A percentile compares a stretch with the other conserved stretches of the same genome.
Evolutionary conservation across 2,113 vertebrate species (phyloP).

Genomic region (Ardeotis arabs): DNA sequence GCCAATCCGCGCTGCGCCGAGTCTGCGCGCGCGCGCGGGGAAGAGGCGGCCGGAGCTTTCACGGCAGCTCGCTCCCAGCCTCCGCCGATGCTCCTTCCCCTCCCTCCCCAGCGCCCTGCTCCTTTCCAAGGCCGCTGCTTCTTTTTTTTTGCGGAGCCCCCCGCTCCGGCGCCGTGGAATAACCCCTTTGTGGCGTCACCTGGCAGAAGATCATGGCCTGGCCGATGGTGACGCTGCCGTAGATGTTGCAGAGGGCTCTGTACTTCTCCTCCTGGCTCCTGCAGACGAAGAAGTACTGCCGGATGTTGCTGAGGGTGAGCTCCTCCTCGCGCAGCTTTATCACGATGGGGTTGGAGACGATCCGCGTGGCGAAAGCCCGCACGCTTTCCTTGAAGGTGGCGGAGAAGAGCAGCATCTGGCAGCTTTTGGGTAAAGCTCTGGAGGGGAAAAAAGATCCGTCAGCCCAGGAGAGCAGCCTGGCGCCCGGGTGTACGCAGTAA

Average conservation of each 20-base stretch:
- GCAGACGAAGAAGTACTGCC: conserved; percentile 77
- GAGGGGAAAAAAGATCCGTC: accelerated
- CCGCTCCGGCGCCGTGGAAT: background rate
- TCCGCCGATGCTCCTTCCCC: too few species aligned
- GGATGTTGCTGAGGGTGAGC: conserved; percentile 76
- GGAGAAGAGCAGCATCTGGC: conserved; percentile 81
- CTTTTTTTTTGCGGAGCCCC: too few species aligned
- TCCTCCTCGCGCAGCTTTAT: conserved; percentile 79
- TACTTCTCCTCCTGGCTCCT: conserved; percentile 62
- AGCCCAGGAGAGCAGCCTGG: background rate
- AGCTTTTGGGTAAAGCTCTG: conserved; percentile 69
- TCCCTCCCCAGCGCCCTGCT: accelerated
- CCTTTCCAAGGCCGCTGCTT: background rate
- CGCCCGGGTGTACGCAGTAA: background rate
- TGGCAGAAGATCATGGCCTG: conserved; percentile 84
- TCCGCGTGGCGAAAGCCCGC: conserved; percentile 67
- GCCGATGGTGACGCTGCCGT: conserved; percentile 73
- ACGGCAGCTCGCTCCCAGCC: background rate
- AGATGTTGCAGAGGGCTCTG: conserved; percentile 75
- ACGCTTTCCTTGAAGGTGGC: conserved; percentile 77
- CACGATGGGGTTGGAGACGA: conserved; percentile 73
- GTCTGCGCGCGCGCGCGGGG: background rate
- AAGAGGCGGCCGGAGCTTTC: background rate
- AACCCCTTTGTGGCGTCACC: conserved; percentile 21
- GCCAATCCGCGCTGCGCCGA: conserved; percentile 68